Evolutionary conservation across 2,888 invertebrate genomes (phyloP).

Genomic region (Synanthedon tipuliformis): DNA sequence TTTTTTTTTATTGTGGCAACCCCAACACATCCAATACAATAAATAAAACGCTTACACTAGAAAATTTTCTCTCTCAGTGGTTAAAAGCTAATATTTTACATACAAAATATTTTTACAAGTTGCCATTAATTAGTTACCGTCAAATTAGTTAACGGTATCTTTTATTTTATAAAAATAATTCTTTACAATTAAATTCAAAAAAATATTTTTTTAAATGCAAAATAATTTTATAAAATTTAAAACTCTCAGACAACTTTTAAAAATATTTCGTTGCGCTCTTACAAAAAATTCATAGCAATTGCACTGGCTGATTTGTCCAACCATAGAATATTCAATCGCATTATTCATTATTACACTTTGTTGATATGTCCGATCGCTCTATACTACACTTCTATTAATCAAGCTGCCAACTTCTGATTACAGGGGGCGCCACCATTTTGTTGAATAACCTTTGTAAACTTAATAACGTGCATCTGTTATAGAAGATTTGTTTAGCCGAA

Average conservation of each 20-base stretch:
- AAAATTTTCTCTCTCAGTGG: slow-evolving; percentile 60
- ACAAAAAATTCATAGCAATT: slow-evolving; percentile 22
- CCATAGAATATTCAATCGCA: background rate
- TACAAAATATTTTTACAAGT: too few species aligned
- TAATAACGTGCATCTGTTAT: too few species aligned
- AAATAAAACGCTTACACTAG: slow-evolving; percentile 46
- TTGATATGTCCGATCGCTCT: slow-evolving; percentile 6
- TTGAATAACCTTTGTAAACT: too few species aligned
- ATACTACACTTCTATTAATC: background rate
- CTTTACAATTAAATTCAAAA: too few species aligned
- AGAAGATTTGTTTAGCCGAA: too few species aligned
- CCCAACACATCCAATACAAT: slow-evolving; percentile 27
- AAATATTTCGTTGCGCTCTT: slow-evolving; percentile 2
- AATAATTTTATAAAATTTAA: too few species aligned
- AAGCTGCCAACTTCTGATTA: too few species aligned
- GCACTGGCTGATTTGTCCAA: slow-evolving; percentile 23
- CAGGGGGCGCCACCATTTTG: too few species aligned
- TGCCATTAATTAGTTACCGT: too few species aligned
- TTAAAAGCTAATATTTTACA: slow-evolving; percentile 28
- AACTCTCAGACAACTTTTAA: background rate
- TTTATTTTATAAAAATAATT: too few species aligned
- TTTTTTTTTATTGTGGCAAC: slow-evolving; percentile 31
- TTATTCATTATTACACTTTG: slow-evolving; percentile 1
- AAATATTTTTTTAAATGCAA: too few species aligned
- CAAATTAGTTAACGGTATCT: too few species aligned